Conservation (phyloP, 2,888 invertebrate species). For the Anaspis maculata region DNA sequence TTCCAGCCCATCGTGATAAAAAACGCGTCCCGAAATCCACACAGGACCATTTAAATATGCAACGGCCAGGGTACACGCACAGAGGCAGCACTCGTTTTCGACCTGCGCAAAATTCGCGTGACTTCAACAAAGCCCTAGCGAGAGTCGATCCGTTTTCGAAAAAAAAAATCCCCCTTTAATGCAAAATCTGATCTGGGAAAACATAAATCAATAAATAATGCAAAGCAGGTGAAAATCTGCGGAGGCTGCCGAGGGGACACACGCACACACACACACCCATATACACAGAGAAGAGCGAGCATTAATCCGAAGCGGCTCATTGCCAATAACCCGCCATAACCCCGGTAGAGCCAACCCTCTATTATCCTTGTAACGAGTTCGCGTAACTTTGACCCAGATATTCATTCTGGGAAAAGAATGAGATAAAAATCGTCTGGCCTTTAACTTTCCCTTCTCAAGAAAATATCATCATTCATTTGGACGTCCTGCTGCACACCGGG, state of each 20-base stretch:
- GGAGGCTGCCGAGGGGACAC: background rate
- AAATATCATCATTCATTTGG: conserved; percentile 23
- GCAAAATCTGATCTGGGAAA: no score
- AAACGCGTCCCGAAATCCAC: no score
- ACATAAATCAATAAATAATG: conserved; percentile 28
- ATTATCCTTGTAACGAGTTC: conserved; percentile 38
- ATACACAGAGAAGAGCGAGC: conserved; percentile 18
- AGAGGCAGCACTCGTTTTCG: no score
- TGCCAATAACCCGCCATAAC: conserved; percentile 33
- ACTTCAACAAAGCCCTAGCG: no score
- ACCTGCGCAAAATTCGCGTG: no score
- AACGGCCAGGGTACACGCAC: no score
- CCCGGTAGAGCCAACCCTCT: conserved; percentile 25
- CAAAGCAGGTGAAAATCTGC: conserved; percentile 20
- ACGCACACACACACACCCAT: no score
- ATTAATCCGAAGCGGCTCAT: conserved; percentile 28
- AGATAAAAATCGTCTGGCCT: conserved; percentile 39
- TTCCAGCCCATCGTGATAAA: no score
- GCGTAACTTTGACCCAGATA: conserved; percentile 41
- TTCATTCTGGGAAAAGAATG: conserved; percentile 35
- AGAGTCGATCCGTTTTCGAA: no score
- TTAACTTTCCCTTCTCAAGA: conserved; percentile 25
- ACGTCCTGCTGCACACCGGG: conserved; percentile 4
- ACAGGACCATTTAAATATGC: no score
- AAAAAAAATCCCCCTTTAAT: no score